These are phyloP conservation scores for Miniopterus natalensis DNA, from an alignment of 2,113 vertebrate species.

Conservation along the genomic window DNA sequence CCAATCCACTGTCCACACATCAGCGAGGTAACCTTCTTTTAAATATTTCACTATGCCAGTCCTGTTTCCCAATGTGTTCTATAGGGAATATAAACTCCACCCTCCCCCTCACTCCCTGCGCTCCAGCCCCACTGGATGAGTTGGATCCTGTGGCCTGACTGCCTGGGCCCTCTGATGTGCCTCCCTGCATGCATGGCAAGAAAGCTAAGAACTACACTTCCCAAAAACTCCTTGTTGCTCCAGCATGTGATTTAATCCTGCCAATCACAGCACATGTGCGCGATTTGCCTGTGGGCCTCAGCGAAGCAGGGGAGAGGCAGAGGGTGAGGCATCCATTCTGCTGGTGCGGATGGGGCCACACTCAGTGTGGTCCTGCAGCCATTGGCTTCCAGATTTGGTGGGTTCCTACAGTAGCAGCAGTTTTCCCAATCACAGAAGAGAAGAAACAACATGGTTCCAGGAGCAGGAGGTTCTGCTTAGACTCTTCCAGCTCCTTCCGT, in stretches of 20 bases:
- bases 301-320: background rate
- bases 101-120: background rate
- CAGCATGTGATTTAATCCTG: background rate
- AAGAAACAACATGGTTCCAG: background rate
- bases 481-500: background rate
- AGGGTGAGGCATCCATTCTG: background rate
- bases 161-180: background rate
- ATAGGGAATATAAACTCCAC: background rate
- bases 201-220: background rate
- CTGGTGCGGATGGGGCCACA: background rate
- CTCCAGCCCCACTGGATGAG: background rate
- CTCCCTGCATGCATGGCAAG: background rate
- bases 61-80: background rate
- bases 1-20: background rate
- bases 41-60: background rate
- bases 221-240: background rate
- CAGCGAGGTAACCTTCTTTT: background rate
- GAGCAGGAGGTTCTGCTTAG: background rate
- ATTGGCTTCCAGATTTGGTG: background rate
- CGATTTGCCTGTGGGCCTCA: background rate
- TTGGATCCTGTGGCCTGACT: background rate
- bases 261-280: background rate
- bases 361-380: background rate
- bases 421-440: background rate
- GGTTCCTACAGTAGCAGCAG: background rate